Evolutionary conservation across 2,888 invertebrate genomes (phyloP).

Genomic region (Aricia artaxerxes): DNA sequence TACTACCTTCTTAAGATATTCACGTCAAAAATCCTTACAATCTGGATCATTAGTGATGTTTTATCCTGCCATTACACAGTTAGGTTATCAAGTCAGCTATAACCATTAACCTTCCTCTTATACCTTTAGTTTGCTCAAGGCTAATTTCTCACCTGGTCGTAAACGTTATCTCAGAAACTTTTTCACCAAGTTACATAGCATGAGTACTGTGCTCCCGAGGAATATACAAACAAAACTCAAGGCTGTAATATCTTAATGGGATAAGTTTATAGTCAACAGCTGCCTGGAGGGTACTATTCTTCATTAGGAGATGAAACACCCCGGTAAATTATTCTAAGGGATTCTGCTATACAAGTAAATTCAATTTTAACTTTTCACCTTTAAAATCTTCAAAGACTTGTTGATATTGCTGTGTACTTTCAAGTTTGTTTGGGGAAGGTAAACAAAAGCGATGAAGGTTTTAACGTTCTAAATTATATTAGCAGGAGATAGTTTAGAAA

Average conservation of each 20-base stretch:
- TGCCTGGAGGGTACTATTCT: constrained; percentile 71
- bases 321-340: constrained; percentile 75
- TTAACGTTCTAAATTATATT: not conserved
- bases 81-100: not conserved
- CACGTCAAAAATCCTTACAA: not conserved
- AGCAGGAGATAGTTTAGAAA: not conserved
- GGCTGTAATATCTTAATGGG: constrained; percentile 76
- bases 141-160: constrained; percentile 22
- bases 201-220: constrained; percentile 28
- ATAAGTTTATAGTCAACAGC: constrained; percentile 69
- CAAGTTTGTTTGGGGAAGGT: constrained; percentile 19
- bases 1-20: too few species aligned
- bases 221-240: constrained; percentile 50
- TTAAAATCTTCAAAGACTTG: constrained; percentile 24
- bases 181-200: constrained; percentile 5
- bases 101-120: constrained; percentile 8
- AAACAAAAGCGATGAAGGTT: constrained; percentile 21
- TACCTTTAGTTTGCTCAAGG: constrained; percentile 16
- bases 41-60: not conserved
- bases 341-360: constrained; percentile 76
- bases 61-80: not conserved
- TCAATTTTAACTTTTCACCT: constrained; percentile 66
- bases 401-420: constrained; percentile 31
- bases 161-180: constrained; percentile 25
- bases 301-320: constrained; percentile 68